Conservation (phyloP, 2,113 vertebrate genomes). For the Lynx canadensis region DNA sequence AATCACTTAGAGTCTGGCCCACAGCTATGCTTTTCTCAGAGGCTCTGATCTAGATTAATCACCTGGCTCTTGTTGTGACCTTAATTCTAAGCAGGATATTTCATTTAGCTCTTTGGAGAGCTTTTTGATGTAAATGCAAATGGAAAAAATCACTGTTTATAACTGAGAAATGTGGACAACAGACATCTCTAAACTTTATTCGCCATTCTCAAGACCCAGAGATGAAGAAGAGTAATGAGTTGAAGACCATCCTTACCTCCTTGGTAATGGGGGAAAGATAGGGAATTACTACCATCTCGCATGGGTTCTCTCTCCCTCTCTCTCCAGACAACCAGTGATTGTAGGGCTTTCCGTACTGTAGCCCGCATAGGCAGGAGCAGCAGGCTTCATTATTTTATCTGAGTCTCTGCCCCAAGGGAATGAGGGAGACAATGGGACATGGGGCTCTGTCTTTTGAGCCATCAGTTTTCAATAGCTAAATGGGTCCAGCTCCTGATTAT, state of each 20-base stretch:
- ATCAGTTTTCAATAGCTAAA: background rate
- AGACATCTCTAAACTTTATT: background rate
- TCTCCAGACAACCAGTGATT: background rate
- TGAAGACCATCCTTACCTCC: background rate
- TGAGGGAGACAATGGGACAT: background rate
- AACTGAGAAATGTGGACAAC: background rate
- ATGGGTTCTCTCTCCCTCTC: background rate
- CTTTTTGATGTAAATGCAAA: constrained; percentile 20
- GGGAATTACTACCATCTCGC: background rate
- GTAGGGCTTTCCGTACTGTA: background rate
- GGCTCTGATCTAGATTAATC: background rate
- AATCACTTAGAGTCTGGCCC: background rate
- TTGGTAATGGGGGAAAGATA: background rate
- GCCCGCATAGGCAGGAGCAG: background rate
- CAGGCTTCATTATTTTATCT: background rate
- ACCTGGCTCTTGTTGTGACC: background rate
- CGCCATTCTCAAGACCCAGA: background rate
- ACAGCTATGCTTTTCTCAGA: background rate
- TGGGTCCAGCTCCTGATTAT: background rate
- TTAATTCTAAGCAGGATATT: background rate
- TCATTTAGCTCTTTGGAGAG: background rate
- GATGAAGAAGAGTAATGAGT: background rate
- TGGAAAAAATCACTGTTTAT: background rate
- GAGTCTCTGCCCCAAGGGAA: background rate
- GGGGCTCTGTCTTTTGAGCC: background rate